Evolutionary conservation across 2,797 vertebrate genomes (phyloP), one percentile per base, ranked within the genome.

Genomic region (Podargus strigoides): DNA sequence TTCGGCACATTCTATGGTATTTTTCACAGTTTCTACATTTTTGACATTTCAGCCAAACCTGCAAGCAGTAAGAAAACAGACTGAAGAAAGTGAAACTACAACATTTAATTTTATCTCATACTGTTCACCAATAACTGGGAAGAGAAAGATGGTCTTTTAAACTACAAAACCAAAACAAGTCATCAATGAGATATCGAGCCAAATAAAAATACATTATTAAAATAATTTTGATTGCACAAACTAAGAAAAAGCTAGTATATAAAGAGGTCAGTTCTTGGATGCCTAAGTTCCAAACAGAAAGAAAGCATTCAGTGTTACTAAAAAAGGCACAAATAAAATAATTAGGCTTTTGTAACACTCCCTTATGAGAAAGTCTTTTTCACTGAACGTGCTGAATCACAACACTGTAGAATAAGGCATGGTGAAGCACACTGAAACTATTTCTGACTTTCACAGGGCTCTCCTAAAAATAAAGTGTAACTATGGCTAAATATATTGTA

Each of bases 11-110:
- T 89, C 67, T 89, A 80, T 88, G 69, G 70, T 76, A 96, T 89
- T 96, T 97, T 97, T 97, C 89, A 91, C 86, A 95, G 53, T 86
- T 97, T 96, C 85, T 94, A 69, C 20, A 58, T 94, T 94, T 96
- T 96, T 98, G 94, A 96, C 85, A 93, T 96, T 97, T 97, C 89
- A 97, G 36, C 58, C 89, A 95, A 96, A 93, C 64, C 42, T 92
- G 53, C 47, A 88, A 94, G 60, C 69, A 95, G 72, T 37, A 85
- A 79, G 64, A 96, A 95, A 87, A 75, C 49, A 91, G 75, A 83
- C 5, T 76, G 69, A 92, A 95, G 52, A 92, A 94, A 18, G 30
- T 79, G 52, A 80, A 95, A 67, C 14, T 73, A 26, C 23, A 81
- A 73, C 68, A 82, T 91, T 79, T 91, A 78, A 41, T 76, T 96